phyloP scores from a whole-genome alignment of 1,140 invertebrate genomes.

The Mesaphorura yosii region DNA sequence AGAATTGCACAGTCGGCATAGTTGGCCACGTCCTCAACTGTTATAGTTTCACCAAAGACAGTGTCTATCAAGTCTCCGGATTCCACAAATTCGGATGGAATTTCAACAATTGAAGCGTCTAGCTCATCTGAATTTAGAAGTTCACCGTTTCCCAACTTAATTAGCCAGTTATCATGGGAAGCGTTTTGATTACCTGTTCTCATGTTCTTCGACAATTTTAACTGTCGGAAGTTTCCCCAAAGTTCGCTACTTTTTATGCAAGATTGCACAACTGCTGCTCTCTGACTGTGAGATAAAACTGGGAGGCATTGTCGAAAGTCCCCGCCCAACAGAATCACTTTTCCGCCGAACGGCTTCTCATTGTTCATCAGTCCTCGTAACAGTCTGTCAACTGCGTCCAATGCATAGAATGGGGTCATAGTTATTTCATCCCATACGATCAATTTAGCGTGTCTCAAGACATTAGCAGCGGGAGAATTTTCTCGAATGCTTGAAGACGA shows the following conservation, averaged over 20 bases:
- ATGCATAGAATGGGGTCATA: background rate
- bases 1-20: conserved; percentile 33
- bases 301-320: conserved; percentile 28
- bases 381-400: conserved; percentile 1
- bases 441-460: conserved; percentile 4
- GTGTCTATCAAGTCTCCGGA: background rate
- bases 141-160: conserved; percentile 15
- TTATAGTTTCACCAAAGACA: conserved; percentile 1
- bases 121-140: background rate
- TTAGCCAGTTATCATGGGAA: conserved; percentile 1
- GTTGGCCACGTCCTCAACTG: conserved; percentile 33
- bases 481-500: background rate
- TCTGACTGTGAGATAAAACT: conserved; percentile 10
- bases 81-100: conserved; percentile 9
- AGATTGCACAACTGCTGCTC: conserved; percentile 10
- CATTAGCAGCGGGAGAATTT: background rate
- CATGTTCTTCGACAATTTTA: conserved; percentile 13
- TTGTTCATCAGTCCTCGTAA: background rate
- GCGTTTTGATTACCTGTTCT: conserved; percentile 1
- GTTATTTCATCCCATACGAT: conserved; percentile 16
- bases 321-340: conserved; percentile 17
- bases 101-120: conserved; percentile 5
- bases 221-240: background rate
- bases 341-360: conserved; percentile 14
- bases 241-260: background rate